These are phyloP conservation scores for Panzeria rudis DNA, from an alignment of 2,888 invertebrate species.

Conservation along the genomic window DNA sequence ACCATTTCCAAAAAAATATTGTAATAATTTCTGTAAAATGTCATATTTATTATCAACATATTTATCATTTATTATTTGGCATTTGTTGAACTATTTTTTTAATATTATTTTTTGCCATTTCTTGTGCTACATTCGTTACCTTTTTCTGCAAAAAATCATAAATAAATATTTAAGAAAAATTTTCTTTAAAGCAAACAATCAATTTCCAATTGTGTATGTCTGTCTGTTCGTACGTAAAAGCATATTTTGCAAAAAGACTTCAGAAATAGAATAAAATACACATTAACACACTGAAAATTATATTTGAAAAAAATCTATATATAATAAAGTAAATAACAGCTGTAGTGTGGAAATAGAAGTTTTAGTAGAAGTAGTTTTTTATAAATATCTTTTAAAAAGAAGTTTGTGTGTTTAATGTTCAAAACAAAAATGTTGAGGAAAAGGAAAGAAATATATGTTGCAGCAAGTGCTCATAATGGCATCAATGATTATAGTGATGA, in stretches of 20 bases:
- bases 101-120: not conserved
- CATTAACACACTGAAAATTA: conserved; percentile 26
- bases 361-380: not conserved
- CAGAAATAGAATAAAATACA: conserved; percentile 9
- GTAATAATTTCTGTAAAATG: conserved; percentile 22
- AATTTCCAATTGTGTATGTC: conserved; percentile 66
- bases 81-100: conserved; percentile 15
- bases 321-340: conserved; percentile 45
- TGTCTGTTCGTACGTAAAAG: not conserved
- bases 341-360: conserved; percentile 20
- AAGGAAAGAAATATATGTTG: conserved; percentile 33
- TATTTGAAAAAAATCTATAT: conserved; percentile 27
- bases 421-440: conserved; percentile 39
- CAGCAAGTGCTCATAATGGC: conserved; percentile 71
- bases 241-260: not conserved
- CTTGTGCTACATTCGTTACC: conserved; percentile 18
- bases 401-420: conserved; percentile 41
- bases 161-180: conserved; percentile 53
- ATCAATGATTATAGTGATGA: conserved; percentile 70
- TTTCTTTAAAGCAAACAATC: conserved; percentile 64
- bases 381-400: conserved; percentile 1
- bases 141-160: conserved; percentile 16
- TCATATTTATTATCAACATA: conserved; percentile 23
- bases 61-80: conserved; percentile 29
- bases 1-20: not conserved